Percentiles rank a stretch among this genome's conserved stretches.
Evolutionary conservation across 2,113 vertebrate species (phyloP).

Genomic region (Zapornia atra): DNA sequence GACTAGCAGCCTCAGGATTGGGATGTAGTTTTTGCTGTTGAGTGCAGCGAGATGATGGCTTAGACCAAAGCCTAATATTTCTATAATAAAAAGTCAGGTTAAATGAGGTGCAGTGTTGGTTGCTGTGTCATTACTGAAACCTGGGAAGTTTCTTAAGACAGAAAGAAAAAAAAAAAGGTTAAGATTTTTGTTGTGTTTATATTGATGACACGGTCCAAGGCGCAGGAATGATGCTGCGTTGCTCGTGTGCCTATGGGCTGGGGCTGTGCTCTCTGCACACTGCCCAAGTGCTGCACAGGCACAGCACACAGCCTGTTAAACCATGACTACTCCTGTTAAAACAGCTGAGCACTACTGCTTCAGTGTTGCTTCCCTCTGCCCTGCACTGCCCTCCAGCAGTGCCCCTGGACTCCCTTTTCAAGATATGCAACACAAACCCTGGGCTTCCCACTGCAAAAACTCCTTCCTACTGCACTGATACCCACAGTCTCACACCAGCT

Average conservation of each 20-base stretch:
- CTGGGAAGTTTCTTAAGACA: not conserved
- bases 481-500: not conserved
- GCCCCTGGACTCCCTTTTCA: not conserved
- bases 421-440: not conserved
- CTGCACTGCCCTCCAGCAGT: not conserved
- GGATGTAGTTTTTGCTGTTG: not conserved
- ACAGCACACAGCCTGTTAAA: not conserved
- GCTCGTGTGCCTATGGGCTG: not conserved
- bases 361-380: not conserved
- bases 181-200: not conserved
- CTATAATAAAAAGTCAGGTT: not conserved
- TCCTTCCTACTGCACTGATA: not conserved
- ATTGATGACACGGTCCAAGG: not conserved
- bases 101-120: not conserved
- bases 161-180: not conserved
- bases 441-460: not conserved
- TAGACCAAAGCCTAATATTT: not conserved
- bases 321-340: not conserved
- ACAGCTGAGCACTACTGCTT: fast-evolving
- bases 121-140: not conserved
- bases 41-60: not conserved
- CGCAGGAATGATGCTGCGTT: fast-evolving
- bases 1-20: not conserved
- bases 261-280: not conserved
- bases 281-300: fast-evolving